Base-by-base conservation (phyloP, 2,113 vertebrate genomes). In the Paedocypris sp. region DNA sequence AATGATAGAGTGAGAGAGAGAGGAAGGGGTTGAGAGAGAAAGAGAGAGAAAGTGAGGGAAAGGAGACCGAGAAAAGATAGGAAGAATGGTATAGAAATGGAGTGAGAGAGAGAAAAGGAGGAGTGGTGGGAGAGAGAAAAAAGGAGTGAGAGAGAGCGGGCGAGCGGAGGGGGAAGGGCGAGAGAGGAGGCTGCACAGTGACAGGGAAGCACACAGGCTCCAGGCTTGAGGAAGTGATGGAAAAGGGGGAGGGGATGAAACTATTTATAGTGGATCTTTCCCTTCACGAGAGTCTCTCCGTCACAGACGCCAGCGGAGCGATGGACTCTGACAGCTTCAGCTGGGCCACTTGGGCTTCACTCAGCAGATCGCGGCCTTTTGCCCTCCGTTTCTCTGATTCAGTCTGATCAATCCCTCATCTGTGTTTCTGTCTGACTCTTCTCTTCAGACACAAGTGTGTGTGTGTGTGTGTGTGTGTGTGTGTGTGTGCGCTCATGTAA, bases 251-350 rank as follows among this genome's bases (percentile, higher is more conserved):
- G 10, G 45, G 23, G 18, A 20, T 10, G 23, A 54, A 3, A 32
- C 75, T 83, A 84, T 82, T 67, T 75, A 82, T 84, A 83, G 78
- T 54, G 41, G 2, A 15, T 67, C 72, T 39, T 74, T 74, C 26
- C 46, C 23, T 63, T 73, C 67, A 68, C 76, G 70, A 53, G 31
- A 63, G 51, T 72, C 43, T 43, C 46, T 48, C 45, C 38, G 25
- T 57, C 66, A 54, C n/a, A 52, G 31, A 19, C 18, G 50, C 61
- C 1, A 51, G 62, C 43, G 23, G 46, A 31, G 32, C 31, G 2
- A 42, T 1, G 45, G 39, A 52, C 23, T 22, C 39, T 64, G 45
- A 62, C 60, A 45, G 39, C 59, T 6, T 18, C 42, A 0, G 2
- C 0, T 5, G 20, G 50, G 36, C 50, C 58, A 35, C 22, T 43